Evolutionary conservation across 1,140 invertebrate species (phyloP).

Genomic region (Achroia grisella): DNA sequence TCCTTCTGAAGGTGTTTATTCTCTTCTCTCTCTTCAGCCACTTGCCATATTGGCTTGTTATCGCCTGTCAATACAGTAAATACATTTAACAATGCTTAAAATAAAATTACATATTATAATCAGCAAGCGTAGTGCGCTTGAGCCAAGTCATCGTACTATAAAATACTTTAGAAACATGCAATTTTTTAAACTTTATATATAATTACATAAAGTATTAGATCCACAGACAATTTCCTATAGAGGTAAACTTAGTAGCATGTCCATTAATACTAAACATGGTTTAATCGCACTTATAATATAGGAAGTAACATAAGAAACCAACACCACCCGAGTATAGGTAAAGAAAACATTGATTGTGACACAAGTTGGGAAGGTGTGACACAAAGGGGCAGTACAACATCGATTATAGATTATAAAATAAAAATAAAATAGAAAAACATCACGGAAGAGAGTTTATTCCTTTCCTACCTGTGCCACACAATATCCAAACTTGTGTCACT

Average conservation of each 20-base stretch:
- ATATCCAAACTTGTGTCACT: conserved; percentile 69
- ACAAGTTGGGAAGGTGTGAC: conserved; percentile 71
- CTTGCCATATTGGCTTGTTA: conserved; percentile 99
- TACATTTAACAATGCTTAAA: not conserved
- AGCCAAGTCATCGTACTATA: too few species aligned
- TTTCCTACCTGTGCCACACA: conserved; percentile 71
- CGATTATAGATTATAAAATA: conserved; percentile 14
- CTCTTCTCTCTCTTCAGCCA: conserved; percentile 97
- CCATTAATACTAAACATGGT: not conserved
- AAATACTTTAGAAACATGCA: too few species aligned
- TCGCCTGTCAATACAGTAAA: conserved; percentile 78
- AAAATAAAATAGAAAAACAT: conserved; percentile 12
- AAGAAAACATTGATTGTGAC: conserved; percentile 41
- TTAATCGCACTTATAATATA: conserved; percentile 1
- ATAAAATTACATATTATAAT: not conserved
- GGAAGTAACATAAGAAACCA: conserved; percentile 2
- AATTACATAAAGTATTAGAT: too few species aligned
- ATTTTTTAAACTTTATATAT: too few species aligned
- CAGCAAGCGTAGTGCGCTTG: too few species aligned
- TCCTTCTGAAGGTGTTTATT: conserved; percentile 95
- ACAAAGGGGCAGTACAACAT: conserved; percentile 29
- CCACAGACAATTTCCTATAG: too few species aligned
- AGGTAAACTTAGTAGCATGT: too few species aligned
- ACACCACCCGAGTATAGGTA: conserved; percentile 4
- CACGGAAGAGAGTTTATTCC: conserved; percentile 21